A percentile compares a stretch with the other conserved stretches of the same genome.
These are phyloP conservation scores for Aptenodytes patagonicus DNA, from an alignment of 2,113 vertebrate genomes.

Conservation along the genomic window DNA sequence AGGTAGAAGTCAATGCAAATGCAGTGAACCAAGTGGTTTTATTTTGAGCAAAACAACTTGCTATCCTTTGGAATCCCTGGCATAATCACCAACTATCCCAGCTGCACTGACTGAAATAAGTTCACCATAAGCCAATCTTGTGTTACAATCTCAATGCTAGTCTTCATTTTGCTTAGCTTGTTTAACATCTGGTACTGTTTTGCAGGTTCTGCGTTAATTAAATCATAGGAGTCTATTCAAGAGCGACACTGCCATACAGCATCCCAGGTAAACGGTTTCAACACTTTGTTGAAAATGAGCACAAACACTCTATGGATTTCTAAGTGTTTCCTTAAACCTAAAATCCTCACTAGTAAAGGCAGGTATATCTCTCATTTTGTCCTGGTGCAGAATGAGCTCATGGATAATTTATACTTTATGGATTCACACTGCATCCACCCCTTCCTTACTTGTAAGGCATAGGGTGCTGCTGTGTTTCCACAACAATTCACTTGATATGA, in stretches of 20 bases:
- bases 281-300: neutral
- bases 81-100: neutral
- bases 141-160: neutral
- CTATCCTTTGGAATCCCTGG: neutral
- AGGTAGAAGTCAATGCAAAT: neutral
- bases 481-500: neutral
- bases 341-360: neutral
- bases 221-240: neutral
- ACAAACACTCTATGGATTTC: neutral
- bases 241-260: neutral
- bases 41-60: neutral
- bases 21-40: neutral
- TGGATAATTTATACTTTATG: neutral
- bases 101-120: neutral
- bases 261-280: neutral
- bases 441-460: neutral
- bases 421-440: neutral
- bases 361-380: neutral
- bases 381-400: neutral
- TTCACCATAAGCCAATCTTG: neutral
- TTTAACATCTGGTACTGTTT: neutral
- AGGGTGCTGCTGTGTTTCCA: neutral
- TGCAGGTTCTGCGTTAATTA: neutral
- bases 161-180: neutral
- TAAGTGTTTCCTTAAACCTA: neutral